These are phyloP conservation scores for Clarias magur DNA, from an alignment of 2,113 vertebrate species.

Conservation along the genomic window DNA sequence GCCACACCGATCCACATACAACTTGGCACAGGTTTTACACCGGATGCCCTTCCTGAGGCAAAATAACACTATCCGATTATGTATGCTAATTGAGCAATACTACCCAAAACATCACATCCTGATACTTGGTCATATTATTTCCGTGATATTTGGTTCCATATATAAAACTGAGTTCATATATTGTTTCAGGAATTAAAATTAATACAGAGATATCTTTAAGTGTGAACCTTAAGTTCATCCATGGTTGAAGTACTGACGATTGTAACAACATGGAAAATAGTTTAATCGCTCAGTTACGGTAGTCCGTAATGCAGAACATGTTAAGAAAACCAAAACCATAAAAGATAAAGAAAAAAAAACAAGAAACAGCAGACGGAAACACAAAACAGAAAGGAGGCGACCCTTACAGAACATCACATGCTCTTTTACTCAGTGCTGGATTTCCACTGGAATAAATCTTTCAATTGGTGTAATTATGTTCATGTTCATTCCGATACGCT, in stretches of 20 bases:
- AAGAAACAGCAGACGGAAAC: neutral
- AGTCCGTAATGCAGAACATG: neutral
- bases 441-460: neutral
- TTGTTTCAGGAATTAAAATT: neutral
- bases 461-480: neutral
- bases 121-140: neutral
- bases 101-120: neutral
- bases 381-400: neutral
- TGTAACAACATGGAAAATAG: neutral
- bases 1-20: too few species aligned
- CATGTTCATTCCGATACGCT: neutral
- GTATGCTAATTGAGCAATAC: neutral
- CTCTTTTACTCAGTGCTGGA: neutral
- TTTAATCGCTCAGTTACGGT: neutral
- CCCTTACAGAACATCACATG: neutral
- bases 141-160: neutral
- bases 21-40: too few species aligned
- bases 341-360: too few species aligned
- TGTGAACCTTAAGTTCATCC: neutral
- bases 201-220: neutral
- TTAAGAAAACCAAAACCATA: neutral
- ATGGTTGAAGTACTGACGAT: neutral
- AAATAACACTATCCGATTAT: too few species aligned
- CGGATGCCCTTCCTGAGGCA: too few species aligned
- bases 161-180: neutral